phyloP scores from a whole-genome alignment of 2,797 vertebrate species.

The Pangasius krempfi region DNA sequence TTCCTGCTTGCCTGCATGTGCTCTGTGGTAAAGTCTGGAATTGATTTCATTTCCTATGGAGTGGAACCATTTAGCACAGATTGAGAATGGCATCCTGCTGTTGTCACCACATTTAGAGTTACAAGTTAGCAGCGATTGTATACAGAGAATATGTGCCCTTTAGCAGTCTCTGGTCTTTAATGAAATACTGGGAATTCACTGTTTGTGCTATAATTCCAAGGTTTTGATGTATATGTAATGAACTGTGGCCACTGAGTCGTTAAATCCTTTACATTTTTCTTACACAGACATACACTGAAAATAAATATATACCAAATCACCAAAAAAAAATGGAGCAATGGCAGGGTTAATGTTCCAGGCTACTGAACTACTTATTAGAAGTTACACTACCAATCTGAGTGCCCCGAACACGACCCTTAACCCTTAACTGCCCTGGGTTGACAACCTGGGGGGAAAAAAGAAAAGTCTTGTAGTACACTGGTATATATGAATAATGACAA shows the following conservation, averaged over 20 bases:
- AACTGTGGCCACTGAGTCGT: neutral
- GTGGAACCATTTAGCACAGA: conserved; percentile 64
- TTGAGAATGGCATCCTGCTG: conserved; percentile 56
- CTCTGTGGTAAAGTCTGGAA: conserved; percentile 47
- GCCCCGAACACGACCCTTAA: neutral
- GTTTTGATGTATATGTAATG: neutral
- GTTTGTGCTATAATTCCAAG: neutral
- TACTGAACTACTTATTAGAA: neutral
- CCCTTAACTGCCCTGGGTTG: neutral
- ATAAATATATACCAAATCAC: neutral
- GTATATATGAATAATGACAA: neutral
- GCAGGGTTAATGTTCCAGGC: neutral
- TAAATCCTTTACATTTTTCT: neutral
- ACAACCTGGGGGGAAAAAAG: neutral
- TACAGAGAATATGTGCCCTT: conserved; percentile 34
- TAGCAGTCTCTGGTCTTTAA: conserved; percentile 30
- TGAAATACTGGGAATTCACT: neutral
- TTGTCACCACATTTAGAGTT: conserved; percentile 53
- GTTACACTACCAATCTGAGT: neutral
- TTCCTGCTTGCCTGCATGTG: conserved; percentile 31
- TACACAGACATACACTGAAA: neutral
- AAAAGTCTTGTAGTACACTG: neutral
- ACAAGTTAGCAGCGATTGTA: conserved; percentile 43
- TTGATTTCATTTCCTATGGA: conserved; percentile 68
- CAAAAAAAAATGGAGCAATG: neutral